phyloP scores from a whole-genome alignment of 2,113 vertebrate species.

The Heliornis fulica region DNA sequence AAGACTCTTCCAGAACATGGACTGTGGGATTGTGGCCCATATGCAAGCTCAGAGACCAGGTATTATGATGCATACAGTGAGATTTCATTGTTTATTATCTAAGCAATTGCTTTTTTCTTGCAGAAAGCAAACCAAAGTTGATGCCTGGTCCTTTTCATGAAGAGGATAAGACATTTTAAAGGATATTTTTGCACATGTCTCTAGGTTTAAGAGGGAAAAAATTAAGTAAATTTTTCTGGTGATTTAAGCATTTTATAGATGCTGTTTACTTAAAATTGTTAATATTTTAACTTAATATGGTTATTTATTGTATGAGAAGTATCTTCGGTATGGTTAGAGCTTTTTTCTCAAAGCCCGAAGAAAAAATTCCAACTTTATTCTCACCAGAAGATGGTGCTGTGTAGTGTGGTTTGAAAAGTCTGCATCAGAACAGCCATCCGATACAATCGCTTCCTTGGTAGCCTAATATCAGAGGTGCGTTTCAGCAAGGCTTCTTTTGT shows the following conservation, averaged over 20 bases:
- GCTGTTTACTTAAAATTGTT: neutral
- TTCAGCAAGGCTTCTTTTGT: neutral
- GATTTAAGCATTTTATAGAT: neutral
- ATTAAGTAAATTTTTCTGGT: rapidly evolving
- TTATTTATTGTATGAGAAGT: neutral
- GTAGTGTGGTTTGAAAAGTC: constrained; percentile 14
- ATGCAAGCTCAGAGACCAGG: no score
- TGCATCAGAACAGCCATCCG: rapidly evolving
- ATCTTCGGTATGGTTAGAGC: neutral
- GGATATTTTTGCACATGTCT: neutral
- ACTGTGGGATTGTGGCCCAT: no score
- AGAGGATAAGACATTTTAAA: neutral
- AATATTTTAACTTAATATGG: neutral
- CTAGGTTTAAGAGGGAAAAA: neutral
- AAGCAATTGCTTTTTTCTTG: neutral
- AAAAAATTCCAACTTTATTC: neutral
- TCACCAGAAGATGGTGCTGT: constrained; percentile 73
- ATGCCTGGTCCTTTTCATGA: neutral
- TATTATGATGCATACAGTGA: neutral
- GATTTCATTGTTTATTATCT: neutral
- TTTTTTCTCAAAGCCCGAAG: neutral
- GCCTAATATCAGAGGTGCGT: neutral
- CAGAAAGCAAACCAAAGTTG: neutral
- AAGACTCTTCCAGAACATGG: neutral
- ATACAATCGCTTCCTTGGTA: neutral